Conservation (phyloP, 2,113 vertebrate genomes). For the Nematolebias whitei region DNA sequence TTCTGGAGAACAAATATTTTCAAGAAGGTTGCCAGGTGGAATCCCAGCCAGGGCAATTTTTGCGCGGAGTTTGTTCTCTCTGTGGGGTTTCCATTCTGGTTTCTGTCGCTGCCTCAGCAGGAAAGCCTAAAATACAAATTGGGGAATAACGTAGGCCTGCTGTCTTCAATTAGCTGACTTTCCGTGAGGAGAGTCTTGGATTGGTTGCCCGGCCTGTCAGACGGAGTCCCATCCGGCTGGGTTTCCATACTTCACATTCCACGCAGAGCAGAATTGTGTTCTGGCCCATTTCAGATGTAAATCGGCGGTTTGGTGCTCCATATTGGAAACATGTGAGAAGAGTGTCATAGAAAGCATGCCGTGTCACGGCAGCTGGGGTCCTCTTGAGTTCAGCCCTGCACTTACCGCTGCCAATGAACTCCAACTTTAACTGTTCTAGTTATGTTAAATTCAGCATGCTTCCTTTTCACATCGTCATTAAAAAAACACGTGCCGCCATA, state of each 20-base stretch:
- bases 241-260: conserved; percentile 70
- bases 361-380: conserved; percentile 54
- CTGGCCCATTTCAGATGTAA: conserved; percentile 70
- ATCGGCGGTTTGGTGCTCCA: conserved; percentile 61
- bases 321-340: conserved; percentile 75
- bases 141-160: conserved; percentile 42
- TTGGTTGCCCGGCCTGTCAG: conserved; percentile 58
- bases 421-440: not conserved
- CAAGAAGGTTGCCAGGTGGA: no score
- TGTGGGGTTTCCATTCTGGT: not conserved
- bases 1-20: no score
- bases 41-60: no score
- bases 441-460: conserved; percentile 34
- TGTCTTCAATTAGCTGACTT: conserved; percentile 74
- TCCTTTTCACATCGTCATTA: conserved; percentile 26
- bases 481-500: conserved; percentile 36
- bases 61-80: no score
- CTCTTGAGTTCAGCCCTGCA: conserved; percentile 42
- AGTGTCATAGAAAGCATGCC: conserved; percentile 43
- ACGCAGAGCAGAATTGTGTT: conserved; percentile 62
- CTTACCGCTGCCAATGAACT: conserved; percentile 11
- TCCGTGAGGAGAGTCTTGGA: conserved; percentile 66
- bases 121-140: conserved; percentile 39
- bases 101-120: conserved; percentile 29
- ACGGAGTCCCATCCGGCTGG: conserved; percentile 63